Base-by-base conservation (phyloP, 30 jellyfish, hydroid and myxozoan species). In the Hydra vulgaris region DNA sequence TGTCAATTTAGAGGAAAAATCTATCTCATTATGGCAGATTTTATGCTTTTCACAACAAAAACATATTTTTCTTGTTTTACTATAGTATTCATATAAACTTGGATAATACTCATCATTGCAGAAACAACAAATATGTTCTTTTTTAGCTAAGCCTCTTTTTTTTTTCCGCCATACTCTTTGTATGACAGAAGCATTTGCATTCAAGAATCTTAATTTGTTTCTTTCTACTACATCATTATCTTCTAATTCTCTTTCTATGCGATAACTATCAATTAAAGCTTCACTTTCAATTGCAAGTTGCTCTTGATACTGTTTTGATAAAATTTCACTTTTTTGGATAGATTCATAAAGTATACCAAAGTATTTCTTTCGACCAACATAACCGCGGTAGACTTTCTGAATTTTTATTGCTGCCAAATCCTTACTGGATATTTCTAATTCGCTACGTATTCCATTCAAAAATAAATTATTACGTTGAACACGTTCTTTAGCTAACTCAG, bases 101-200 rank as follows among this genome's bases (percentile, higher is more conserved):
- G 87, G 87, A 22, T 18, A 80, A 40, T 40, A 40, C 16, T 80
- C 87, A n/a, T 80, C 87, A 68, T 66, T 23, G 71, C 87, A 80
- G 4, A 24, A n/a, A 22, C 87, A 80, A 70, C 87, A 80, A 20
- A 80, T 70, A 66, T 80, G 87, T 8, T 70, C 72, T 66, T 80
- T 80, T 27, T 20, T 26, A 5, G 18, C 5, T 19, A 23, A 17
- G 21, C 26, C 18, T 24, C 24, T 73, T 25, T 61, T 17, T 16
- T 74, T 74, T 25, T 76, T 25, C 8, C 87, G 80, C 87, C 87
- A 80, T 8, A 24, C 83, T 80, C 87, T 80, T 71, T 80, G 87
- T 0, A 80, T 80, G n/a, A 80, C 21, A 8, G 84, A 4, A 66
- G 87, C 87, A 0, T 66, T 80, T 23, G 87, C 84, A 80, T 80